Conservation (phyloP, 2,888 invertebrate species). For the Drosophila gaucha region DNA sequence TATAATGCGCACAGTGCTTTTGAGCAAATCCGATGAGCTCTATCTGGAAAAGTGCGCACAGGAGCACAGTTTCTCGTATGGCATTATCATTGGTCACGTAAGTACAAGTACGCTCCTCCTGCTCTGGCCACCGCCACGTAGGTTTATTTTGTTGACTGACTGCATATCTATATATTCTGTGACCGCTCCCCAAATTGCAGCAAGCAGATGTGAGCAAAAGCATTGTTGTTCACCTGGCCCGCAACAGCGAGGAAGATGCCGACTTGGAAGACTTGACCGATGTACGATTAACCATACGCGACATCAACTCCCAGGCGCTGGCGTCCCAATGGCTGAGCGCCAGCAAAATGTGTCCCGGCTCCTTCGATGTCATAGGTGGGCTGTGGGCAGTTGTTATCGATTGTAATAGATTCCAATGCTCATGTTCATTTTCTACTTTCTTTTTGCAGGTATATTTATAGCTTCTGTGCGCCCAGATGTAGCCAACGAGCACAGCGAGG, state of each 20-base stretch:
- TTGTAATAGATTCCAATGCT: background rate
- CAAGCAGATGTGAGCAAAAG: slow-evolving; percentile 88
- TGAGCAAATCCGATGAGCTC: slow-evolving; percentile 88
- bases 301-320: slow-evolving; percentile 77
- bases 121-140: slow-evolving; percentile 46
- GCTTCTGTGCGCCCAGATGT: slow-evolving; percentile 89
- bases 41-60: slow-evolving; percentile 89
- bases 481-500: slow-evolving; percentile 79
- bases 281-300: slow-evolving; percentile 61
- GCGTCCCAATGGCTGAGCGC: slow-evolving; percentile 92
- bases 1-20: slow-evolving; percentile 87
- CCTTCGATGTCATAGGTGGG: slow-evolving; percentile 92
- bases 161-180: background rate
- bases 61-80: slow-evolving; percentile 88
- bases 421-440: no score
- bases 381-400: no score
- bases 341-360: slow-evolving; percentile 95
- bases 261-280: slow-evolving; percentile 65
- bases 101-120: slow-evolving; percentile 39
- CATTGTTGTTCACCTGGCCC: slow-evolving; percentile 91
- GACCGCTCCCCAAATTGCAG: slow-evolving; percentile 52
- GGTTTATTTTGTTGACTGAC: slow-evolving; percentile 43
- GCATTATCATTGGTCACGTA: slow-evolving; percentile 93
- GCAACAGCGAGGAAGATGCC: slow-evolving; percentile 87
- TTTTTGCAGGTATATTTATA: slow-evolving; percentile 91